Evolutionary conservation across 92 coral and sea anemone genomes (phyloP).

Genomic region (Desmophyllum pertusum): DNA sequence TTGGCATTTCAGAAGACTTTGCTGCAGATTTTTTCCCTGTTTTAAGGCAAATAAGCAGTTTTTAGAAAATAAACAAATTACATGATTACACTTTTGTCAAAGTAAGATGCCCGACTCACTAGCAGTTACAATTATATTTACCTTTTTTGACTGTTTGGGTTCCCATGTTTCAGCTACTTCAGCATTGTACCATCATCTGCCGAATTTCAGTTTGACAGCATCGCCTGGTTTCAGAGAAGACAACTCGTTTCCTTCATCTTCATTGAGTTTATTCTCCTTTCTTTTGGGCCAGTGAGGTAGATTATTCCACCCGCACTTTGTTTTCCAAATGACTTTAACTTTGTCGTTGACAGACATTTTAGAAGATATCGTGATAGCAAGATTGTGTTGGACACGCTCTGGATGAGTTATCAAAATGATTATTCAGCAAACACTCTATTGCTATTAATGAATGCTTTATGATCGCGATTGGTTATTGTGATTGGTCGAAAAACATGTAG

Average conservation of each 20-base stretch:
- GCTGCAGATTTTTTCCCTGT: conserved; percentile 6
- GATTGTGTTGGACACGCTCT: neutral
- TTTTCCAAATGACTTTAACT: neutral
- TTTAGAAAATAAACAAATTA: no score
- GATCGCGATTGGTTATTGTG: neutral
- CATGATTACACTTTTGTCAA: neutral
- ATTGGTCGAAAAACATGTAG: neutral
- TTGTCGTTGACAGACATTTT: neutral
- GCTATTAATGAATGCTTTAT: neutral
- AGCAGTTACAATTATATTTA: neutral
- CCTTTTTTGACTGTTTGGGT: neutral
- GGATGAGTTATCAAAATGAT: neutral
- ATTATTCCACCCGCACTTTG: neutral
- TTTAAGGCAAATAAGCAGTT: neutral
- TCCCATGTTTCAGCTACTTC: neutral
- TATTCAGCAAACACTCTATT: neutral
- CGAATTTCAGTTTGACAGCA: neutral
- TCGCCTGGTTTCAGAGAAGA: neutral
- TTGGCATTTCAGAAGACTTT: neutral
- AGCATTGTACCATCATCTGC: neutral
- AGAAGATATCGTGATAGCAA: neutral
- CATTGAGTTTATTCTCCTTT: neutral
- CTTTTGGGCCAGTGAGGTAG: neutral
- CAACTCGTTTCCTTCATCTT: neutral
- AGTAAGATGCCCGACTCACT: no score